Base-by-base conservation (phyloP, 2,888 invertebrate genomes). In the Callinectes sapidus region DNA sequence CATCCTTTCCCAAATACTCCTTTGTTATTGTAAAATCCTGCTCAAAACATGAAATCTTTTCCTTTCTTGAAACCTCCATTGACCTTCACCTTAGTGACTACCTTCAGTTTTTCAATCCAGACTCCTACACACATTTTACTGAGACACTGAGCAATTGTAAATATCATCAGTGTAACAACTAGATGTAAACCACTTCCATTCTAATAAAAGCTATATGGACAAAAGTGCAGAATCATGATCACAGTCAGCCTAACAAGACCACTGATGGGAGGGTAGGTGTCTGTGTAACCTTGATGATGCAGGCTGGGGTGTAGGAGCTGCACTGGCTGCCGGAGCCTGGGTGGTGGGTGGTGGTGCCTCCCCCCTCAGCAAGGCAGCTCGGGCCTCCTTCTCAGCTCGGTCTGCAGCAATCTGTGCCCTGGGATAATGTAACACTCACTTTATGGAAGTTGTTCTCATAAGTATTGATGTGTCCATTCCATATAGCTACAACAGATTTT, bases 341-440 rank as follows among this genome's bases (percentile, higher is more conserved):
- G 35, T 71, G 55, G 92, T n/a, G n/a, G n/a, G 3, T 39, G 92
- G 28, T 18, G 81, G 35, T 16, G 86, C 88, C 87, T 94, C 92
- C 32, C 93, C 94, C 81, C 87, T 61, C 13, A 94, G 54, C 16
- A 94, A 35, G 28, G 94, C 92, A 16, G 87, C 89, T 23, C 93
- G 66, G n/a, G 91, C 92, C 54, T 92, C 92, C 54, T 91, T 86
- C 39, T 94, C 94, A 28, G 92, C 94, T 87, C 94, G 71, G 77
- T 94, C 94, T 54, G 94, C 92, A 18, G 94, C 94, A 42, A 94
- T 94, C 87, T 94, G 94, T 14, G 94, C 93, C 87, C 94, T 94
- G 66, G 18, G 14, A 42, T 2, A 55, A 16, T 18, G 16, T 1
- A 81, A 81, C 5, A 32, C 10, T 81, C 16, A n/a, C n/a, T 32